Percentiles rank a stretch among this genome's conserved stretches.
Conservation (phyloP, 2,797 vertebrate species). For the Psittacula derbiana region DNA sequence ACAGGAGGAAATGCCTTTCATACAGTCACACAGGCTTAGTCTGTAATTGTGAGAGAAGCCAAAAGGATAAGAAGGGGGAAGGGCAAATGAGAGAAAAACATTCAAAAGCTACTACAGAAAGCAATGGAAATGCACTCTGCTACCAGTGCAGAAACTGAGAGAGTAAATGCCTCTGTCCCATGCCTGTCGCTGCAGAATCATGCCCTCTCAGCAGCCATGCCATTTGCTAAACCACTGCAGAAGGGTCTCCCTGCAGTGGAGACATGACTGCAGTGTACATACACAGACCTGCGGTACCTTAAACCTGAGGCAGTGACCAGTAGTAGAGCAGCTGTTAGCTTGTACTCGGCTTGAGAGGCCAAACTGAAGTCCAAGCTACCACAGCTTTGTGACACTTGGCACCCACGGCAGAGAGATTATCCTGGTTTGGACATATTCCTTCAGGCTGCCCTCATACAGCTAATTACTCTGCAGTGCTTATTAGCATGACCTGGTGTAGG, state of each 20-base stretch:
- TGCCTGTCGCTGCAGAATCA: neutral
- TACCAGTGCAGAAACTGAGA: neutral
- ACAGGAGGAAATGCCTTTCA: conserved; percentile 71
- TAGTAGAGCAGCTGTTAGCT: neutral
- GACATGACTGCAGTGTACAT: neutral
- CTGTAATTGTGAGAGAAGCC: conserved; percentile 61
- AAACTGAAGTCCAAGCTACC: neutral
- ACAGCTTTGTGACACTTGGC: neutral
- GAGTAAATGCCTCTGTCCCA: neutral
- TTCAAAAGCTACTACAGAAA: neutral
- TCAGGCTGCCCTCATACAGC: neutral
- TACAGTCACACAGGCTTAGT: conserved; percentile 52
- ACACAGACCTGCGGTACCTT: neutral
- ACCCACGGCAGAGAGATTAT: neutral
- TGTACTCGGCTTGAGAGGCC: accelerated
- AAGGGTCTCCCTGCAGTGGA: accelerated
- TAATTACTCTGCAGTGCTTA: neutral
- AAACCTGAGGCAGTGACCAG: neutral
- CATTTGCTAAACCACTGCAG: neutral
- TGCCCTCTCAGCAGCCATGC: neutral
- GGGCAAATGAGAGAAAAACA: conserved; percentile 1
- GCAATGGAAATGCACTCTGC: neutral
- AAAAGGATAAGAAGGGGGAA: conserved; percentile 51
- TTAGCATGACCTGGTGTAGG: neutral
- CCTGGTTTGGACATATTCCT: neutral